phyloP scores from a whole-genome alignment of 2,113 vertebrate genomes.

The Bos javanicus region DNA sequence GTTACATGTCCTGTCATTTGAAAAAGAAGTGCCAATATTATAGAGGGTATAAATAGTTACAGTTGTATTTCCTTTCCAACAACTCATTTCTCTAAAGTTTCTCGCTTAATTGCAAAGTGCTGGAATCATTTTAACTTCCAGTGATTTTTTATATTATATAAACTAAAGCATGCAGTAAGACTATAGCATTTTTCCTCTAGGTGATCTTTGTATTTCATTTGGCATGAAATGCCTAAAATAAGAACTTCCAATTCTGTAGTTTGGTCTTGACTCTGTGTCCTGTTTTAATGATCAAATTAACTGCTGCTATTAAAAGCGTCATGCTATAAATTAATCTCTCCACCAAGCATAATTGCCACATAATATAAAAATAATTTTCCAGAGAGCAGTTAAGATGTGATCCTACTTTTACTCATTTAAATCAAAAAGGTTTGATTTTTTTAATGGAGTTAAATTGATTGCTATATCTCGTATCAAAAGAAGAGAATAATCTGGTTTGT shows the following conservation, averaged over 20 bases:
- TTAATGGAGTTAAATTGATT: neutral
- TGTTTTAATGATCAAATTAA: neutral
- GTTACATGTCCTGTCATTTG: constrained; percentile 21
- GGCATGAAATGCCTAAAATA: neutral
- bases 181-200: neutral
- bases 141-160: constrained; percentile 10
- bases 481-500: neutral
- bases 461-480: neutral
- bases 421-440: neutral
- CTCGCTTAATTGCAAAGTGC: constrained; percentile 54
- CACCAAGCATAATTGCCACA: neutral
- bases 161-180: constrained; percentile 48
- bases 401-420: neutral
- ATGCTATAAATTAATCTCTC: constrained; percentile 4
- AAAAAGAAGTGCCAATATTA: constrained; percentile 46
- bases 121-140: constrained; percentile 41
- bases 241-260: neutral
- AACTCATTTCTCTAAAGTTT: constrained; percentile 48
- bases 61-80: constrained; percentile 56
- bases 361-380: neutral
- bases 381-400: neutral
- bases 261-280: neutral
- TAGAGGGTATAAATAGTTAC: constrained; percentile 36
- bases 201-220: constrained; percentile 24
- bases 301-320: neutral